Conservation (phyloP, 1,140 invertebrate species). For the Zaprionus gabonicus region DNA sequence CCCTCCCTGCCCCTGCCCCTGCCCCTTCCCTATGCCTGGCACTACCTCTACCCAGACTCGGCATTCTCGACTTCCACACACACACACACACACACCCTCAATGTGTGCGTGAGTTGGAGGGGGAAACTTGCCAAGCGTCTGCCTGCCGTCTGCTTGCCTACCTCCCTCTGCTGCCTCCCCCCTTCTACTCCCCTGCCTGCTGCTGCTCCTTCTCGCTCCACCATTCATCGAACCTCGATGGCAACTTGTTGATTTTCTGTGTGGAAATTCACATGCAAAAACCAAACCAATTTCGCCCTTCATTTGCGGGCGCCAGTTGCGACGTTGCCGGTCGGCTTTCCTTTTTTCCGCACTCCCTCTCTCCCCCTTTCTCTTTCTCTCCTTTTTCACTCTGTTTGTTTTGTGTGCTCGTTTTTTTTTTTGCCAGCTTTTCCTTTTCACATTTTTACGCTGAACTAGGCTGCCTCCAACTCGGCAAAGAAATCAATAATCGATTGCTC, state of each 20-base stretch:
- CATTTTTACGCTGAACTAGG: slow-evolving; percentile 41
- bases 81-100: slow-evolving; percentile 15
- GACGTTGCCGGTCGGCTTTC: slow-evolving; percentile 33
- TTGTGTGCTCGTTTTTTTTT: slow-evolving; percentile 26
- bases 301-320: slow-evolving; percentile 48
- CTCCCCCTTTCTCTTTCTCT: background rate
- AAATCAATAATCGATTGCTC: slow-evolving; percentile 57
- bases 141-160: slow-evolving; percentile 46
- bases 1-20: background rate
- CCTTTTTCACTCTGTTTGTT: slow-evolving; percentile 31
- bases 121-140: slow-evolving; percentile 41
- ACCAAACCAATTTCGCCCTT: slow-evolving; percentile 59
- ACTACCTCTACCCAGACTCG: slow-evolving; percentile 3
- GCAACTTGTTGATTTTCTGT: slow-evolving; percentile 57
- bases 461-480: slow-evolving; percentile 29
- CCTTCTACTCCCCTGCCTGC: background rate
- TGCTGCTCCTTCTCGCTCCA: background rate
- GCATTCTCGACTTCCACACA: slow-evolving; percentile 33
- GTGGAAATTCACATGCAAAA: slow-evolving; percentile 57
- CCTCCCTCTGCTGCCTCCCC: background rate
- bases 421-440: slow-evolving; percentile 13
- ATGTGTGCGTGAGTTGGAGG: slow-evolving; percentile 41
- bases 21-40: background rate
- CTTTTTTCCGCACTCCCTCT: slow-evolving; percentile 6
- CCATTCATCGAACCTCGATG: slow-evolving; percentile 55